phyloP scores from a whole-genome alignment of 2,113 vertebrate species.

The Xyrauchen texanus region DNA sequence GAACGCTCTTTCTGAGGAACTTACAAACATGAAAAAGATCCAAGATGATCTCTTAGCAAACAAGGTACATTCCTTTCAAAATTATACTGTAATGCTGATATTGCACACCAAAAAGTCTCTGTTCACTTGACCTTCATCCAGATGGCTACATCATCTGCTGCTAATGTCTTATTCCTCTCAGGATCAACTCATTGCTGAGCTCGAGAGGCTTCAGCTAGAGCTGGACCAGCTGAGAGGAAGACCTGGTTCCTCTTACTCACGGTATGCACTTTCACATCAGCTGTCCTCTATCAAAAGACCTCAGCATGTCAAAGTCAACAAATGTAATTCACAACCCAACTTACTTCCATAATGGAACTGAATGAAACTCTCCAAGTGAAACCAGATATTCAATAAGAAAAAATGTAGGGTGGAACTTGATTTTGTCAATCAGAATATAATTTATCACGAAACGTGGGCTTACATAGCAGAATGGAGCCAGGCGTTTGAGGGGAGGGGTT shows the following conservation, averaged over 20 bases:
- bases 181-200: constrained; percentile 88
- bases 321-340: too few relatives aligned
- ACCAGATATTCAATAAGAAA: too few relatives aligned
- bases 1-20: constrained; percentile 89
- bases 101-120: not conserved
- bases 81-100: not conserved
- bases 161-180: constrained; percentile 52
- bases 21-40: constrained; percentile 92
- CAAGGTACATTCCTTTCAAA: constrained; percentile 71
- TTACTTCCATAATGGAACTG: too few relatives aligned
- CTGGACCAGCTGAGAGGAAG: constrained; percentile 86
- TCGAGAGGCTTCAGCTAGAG: constrained; percentile 88
- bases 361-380: too few relatives aligned
- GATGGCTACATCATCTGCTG: not conserved
- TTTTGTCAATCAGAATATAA: too few relatives aligned
- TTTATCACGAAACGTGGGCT: too few relatives aligned
- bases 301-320: too few relatives aligned
- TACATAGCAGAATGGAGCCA: too few relatives aligned
- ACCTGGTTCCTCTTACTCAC: constrained; percentile 85
- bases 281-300: too few relatives aligned
- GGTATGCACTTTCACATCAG: constrained; percentile 65
- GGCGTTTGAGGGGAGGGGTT: too few relatives aligned
- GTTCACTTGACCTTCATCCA: not conserved
- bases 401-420: too few relatives aligned
- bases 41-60: constrained; percentile 89